Evolutionary conservation across 2,888 invertebrate genomes (phyloP), one percentile per base, ranked within the genome.

Genomic region (Agelastica alni): DNA sequence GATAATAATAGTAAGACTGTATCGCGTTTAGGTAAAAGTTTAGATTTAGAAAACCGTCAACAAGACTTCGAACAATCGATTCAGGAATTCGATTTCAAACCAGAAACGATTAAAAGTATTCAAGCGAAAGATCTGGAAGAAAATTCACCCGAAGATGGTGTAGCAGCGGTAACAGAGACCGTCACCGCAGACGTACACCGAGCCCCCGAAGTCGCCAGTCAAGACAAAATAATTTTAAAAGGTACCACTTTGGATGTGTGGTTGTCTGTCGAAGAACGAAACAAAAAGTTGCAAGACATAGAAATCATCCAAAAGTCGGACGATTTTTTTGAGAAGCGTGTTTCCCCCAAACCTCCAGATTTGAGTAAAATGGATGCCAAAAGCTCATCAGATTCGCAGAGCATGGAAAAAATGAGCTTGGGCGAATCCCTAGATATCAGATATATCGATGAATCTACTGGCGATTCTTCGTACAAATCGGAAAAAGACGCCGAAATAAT

Each of bases 231-330:
- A 14, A 72, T 76, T 39, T 57, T 78, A 20, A 76, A 78, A 66
- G 78, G 78, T 6, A 77, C 77, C 6, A 77, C 76, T 58, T 70
- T 78, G 47, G 78, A 78, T 58, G 75, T 78, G 9, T 78, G 78
- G 77, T 60, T 77, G 36, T 77, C 78, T 0, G 72, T 79, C 1
- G 76, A 77, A 56, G 74, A 75, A 22, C 51, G 69, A 71, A 75
- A 66, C 12, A 65, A 65, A 42, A 67, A 62, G 48, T 55, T 77
- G 20, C 71, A 73, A 53, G 67, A 75, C 52, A 75, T 77, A 41
- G 68, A 74, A 53, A 60, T 77, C 10, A 69, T 76, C 34, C 68
- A 74, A 53, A 70, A 73, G 55, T 74, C 75, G n/a, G 62, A 66
- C 56, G 72, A 74, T 77, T 77, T 77, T 77, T 77, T 77, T 77